Evolutionary conservation across 2,888 invertebrate species (phyloP), one percentile per base, ranked within the genome.

Genomic region (Agrochola litura): DNA sequence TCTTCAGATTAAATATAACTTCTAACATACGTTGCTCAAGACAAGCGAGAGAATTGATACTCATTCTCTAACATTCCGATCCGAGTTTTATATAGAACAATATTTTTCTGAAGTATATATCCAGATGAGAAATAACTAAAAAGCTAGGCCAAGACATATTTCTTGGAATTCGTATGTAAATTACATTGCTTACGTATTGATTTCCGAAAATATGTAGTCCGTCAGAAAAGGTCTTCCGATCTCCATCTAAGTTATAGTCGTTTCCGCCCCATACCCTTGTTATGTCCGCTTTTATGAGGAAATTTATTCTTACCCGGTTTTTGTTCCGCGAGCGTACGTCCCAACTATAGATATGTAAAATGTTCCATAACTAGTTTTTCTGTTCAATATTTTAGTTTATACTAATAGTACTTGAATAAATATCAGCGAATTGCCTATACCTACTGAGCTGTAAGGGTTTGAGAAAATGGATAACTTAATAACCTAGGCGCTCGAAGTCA

Each of bases 151-250:
- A 73, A 79, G 74, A 84, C 78, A 71, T 79, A 79, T 85, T 86
- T 68, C 71, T 79, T 68, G 76, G 67, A 76, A 85, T 85, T 85
- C 76, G 63, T 82, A 87, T 86, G 85, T 83, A 84, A 86, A 87
- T 87, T 77, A 84, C 76, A 81, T 87, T 83, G 73, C 81, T 86
- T 83, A 81, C 81, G 86, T 87, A 89, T 89, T 88, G 89, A 88
- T 89, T 89, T 84, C 87, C 77, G 60, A 86, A 87, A 88, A 86
- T 89, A 86, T 88, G 89, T 88, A 85, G 85, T 87, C 87, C 87
- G 76, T 89, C 89, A 89, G 79, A 82, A 86, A 89, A 85, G 87
- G 87, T 86, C 87, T 88, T 86, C 87, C 82, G 82, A 84, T 88
- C 83, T 86, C 77, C 86, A 86, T 88, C 82, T 87, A 89, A 89